Percentiles rank a stretch among this genome's conserved stretches.
Evolutionary conservation across 2,888 invertebrate species (phyloP).

Genomic region (Ichneumoninae sp.): DNA sequence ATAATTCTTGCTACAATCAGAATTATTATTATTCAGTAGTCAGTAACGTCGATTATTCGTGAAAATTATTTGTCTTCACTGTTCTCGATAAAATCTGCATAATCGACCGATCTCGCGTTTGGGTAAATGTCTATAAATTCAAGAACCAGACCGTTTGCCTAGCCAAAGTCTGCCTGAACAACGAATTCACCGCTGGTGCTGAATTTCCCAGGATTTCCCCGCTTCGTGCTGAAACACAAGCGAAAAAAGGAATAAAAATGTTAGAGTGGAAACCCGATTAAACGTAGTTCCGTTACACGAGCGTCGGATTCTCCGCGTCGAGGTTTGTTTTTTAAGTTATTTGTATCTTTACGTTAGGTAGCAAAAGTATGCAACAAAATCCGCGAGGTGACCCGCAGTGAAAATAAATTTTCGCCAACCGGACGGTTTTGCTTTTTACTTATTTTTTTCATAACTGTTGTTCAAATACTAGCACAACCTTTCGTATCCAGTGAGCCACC

Average conservation of each 20-base stretch:
- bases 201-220: constrained; percentile 86
- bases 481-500: too few relatives aligned
- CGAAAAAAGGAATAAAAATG: background rate
- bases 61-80: constrained; percentile 1
- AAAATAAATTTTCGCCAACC: too few relatives aligned
- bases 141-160: constrained; percentile 96
- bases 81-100: background rate
- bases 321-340: too few relatives aligned
- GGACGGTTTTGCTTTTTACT: too few relatives aligned
- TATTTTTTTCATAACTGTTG: background rate
- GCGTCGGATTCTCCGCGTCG: too few relatives aligned
- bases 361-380: too few relatives aligned
- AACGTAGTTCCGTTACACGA: too few relatives aligned
- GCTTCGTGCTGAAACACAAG: constrained; percentile 87
- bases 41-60: background rate
- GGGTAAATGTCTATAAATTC: constrained; percentile 91
- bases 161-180: constrained; percentile 96
- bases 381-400: too few relatives aligned
- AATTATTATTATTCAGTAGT: background rate
- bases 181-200: constrained; percentile 97
- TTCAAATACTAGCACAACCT: too few relatives aligned
- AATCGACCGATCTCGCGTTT: constrained; percentile 70
- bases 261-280: too few relatives aligned
- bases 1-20: too few relatives aligned
- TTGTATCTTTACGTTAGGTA: too few relatives aligned